Evolutionary conservation across 2,113 vertebrate species (phyloP).

Genomic region (Cygnus buccinator): DNA sequence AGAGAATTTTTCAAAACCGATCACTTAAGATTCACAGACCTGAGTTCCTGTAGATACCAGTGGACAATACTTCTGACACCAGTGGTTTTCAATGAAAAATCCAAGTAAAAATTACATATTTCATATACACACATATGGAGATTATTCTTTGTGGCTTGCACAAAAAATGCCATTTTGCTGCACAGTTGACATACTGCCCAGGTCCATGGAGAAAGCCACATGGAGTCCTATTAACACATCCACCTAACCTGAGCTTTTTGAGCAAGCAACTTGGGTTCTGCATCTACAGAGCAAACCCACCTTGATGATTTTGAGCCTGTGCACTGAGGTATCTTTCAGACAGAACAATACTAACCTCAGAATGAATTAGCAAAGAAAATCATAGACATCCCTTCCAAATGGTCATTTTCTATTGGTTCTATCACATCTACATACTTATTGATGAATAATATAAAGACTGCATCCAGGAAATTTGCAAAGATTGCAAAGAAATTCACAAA

Average conservation of each 20-base stretch:
- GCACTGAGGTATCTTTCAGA: neutral
- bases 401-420: neutral
- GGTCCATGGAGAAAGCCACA: accelerated
- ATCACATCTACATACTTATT: neutral
- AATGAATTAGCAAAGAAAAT: neutral
- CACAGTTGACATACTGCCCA: neutral
- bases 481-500: neutral
- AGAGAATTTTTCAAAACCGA: neutral
- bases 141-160: neutral
- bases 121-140: neutral
- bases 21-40: neutral
- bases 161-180: neutral
- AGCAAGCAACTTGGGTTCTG: neutral
- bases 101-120: neutral
- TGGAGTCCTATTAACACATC: neutral
- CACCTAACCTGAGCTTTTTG: neutral
- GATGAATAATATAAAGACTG: neutral
- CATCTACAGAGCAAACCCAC: neutral
- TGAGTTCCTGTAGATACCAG: neutral
- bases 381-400: neutral
- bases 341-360: neutral
- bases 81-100: neutral
- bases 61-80: neutral
- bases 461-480: neutral
- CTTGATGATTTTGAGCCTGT: neutral